A percentile compares a stretch with the other conserved stretches of the same genome.
These are phyloP conservation scores for Myioborus miniatus DNA, from an alignment of 2,797 vertebrate genomes.

Conservation along the genomic window DNA sequence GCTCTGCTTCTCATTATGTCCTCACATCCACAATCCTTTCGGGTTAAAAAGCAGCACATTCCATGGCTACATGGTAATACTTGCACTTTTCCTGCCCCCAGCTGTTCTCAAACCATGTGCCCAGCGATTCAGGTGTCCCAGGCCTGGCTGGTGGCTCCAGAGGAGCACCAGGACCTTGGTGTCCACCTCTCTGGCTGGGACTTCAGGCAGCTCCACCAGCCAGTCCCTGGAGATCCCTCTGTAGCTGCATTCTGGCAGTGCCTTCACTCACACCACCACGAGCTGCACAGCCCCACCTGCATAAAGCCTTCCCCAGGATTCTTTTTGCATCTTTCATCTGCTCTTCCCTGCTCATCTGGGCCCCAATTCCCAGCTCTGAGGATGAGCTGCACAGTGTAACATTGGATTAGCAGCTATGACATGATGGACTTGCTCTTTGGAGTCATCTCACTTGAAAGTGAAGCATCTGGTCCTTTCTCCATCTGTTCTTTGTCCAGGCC, in stretches of 20 bases:
- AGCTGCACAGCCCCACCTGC: not conserved
- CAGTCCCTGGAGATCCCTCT: not conserved
- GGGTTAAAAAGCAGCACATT: slow-evolving; percentile 57
- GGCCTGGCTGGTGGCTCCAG: not conserved
- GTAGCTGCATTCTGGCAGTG: not conserved
- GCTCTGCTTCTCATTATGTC: slow-evolving; percentile 69
- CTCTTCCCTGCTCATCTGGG: not conserved
- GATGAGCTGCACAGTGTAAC: not conserved
- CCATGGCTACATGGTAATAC: not conserved
- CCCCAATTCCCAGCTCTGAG: not conserved
- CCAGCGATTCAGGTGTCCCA: not conserved
- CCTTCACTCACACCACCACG: not conserved
- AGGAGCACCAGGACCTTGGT: not conserved
- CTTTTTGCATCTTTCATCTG: not conserved
- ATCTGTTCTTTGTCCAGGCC: not conserved
- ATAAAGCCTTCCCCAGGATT: not conserved
- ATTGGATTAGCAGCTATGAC: not conserved
- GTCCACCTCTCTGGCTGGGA: not conserved
- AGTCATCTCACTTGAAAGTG: not conserved
- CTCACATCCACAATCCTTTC: slow-evolving; percentile 20
- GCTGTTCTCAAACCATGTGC: not conserved
- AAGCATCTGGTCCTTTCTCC: not conserved
- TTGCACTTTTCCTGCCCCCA: not conserved
- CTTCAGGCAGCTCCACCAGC: not conserved
- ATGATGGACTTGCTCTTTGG: not conserved